A percentile compares a stretch with the other conserved stretches of the same genome.
Evolutionary conservation across 2,113 vertebrate genomes (phyloP).

Genomic region (Grus americana): DNA sequence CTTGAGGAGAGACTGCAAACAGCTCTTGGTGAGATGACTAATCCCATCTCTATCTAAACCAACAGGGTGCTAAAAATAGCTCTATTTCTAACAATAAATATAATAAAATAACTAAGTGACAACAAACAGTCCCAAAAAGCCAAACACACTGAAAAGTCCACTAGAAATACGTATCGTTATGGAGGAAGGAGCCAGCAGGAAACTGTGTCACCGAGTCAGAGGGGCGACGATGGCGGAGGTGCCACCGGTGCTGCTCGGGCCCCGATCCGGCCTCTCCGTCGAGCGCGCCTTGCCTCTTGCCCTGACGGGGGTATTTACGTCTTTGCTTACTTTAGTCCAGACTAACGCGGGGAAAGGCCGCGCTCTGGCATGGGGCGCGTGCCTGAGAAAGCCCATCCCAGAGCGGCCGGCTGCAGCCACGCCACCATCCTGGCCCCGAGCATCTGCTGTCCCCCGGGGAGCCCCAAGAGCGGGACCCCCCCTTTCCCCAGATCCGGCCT

Average conservation of each 20-base stretch:
- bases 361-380: rapidly evolving
- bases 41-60: slow-evolving; percentile 50
- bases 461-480: not conserved
- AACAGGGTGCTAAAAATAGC: slow-evolving; percentile 55
- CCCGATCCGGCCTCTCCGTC: rapidly evolving
- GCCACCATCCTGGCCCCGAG: rapidly evolving
- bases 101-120: slow-evolving; percentile 27
- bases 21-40: slow-evolving; percentile 58
- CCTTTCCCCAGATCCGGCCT: not conserved
- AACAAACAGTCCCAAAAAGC: slow-evolving; percentile 56
- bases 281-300: rapidly evolving
- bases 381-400: not conserved
- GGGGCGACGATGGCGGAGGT: rapidly evolving
- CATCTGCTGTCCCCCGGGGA: rapidly evolving
- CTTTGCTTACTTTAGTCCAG: not conserved
- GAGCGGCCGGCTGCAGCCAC: rapidly evolving
- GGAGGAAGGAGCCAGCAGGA: not conserved
- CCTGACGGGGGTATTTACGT: rapidly evolving
- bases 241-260: not conserved
- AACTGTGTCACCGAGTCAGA: not conserved
- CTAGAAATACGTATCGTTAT: not conserved
- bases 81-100: slow-evolving; percentile 59
- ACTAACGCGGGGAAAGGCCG: rapidly evolving
- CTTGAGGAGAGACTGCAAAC: slow-evolving; percentile 57
- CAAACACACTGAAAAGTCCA: not conserved